Evolutionary conservation across 2,888 invertebrate species (phyloP).

Genomic region (Nemotelus pantherinus): DNA sequence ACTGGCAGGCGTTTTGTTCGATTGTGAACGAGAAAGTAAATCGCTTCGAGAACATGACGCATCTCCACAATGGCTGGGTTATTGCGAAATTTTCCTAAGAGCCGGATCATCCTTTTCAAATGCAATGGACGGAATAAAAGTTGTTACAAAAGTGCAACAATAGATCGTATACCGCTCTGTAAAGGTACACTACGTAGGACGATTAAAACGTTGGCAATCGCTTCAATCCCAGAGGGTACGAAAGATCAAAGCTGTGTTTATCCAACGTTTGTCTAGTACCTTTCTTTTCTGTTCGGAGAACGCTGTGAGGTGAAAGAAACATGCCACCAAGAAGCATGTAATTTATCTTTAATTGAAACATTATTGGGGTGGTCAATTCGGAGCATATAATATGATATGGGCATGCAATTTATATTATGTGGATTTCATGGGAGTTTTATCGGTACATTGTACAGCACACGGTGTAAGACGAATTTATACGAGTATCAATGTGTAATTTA

Average conservation of each 20-base stretch:
- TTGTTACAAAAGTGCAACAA: slow-evolving; percentile 50
- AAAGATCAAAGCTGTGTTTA: slow-evolving; percentile 50
- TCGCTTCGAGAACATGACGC: slow-evolving; percentile 40
- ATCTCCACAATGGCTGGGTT: slow-evolving; percentile 21
- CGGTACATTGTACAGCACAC: no score
- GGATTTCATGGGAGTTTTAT: no score
- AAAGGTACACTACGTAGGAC: slow-evolving; percentile 31
- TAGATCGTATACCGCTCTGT: slow-evolving; percentile 10
- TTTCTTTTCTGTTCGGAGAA: slow-evolving; percentile 2
- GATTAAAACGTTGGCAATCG: slow-evolving; percentile 44
- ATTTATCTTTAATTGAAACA: slow-evolving; percentile 49
- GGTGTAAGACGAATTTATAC: no score
- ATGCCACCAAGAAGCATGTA: slow-evolving; percentile 50
- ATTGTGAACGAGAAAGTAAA: slow-evolving; percentile 32
- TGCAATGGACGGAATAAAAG: slow-evolving; percentile 43
- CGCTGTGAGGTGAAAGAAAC: slow-evolving; percentile 41
- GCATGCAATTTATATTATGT: no score
- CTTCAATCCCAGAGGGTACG: slow-evolving; percentile 43
- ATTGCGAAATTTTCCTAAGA: slow-evolving; percentile 48
- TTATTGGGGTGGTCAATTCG: slow-evolving; percentile 47
- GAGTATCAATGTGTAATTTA: no score
- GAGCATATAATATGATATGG: background rate
- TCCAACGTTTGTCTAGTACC: slow-evolving; percentile 33
- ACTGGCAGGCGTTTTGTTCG: slow-evolving; percentile 12
- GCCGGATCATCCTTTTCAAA: slow-evolving; percentile 50